Conservation (phyloP, 2,113 vertebrate genomes). For the Takifugu flavidus region DNA sequence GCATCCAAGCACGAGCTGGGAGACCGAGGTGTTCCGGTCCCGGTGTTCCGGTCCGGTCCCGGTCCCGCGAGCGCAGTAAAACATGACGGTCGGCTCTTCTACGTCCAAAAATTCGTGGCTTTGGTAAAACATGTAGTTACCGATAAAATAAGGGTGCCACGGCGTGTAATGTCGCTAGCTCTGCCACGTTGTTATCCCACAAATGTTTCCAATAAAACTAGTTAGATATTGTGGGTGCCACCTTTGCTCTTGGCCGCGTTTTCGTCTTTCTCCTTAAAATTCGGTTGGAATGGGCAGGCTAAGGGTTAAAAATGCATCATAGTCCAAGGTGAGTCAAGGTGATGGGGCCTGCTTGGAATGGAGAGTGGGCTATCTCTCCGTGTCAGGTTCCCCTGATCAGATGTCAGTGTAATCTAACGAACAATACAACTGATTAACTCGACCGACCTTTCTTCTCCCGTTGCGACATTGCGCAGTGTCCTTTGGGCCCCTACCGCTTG, state of each 20-base stretch:
- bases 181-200: no score
- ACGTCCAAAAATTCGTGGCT: no score
- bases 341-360: slow-evolving; percentile 57
- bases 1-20: slow-evolving; percentile 4
- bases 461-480: slow-evolving; percentile 34
- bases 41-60: neutral
- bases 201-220: no score
- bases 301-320: slow-evolving; percentile 92
- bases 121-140: no score
- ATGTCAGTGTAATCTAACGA: slow-evolving; percentile 43
- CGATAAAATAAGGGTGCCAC: no score
- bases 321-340: slow-evolving; percentile 91
- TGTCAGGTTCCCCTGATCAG: slow-evolving; percentile 49
- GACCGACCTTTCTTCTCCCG: slow-evolving; percentile 39
- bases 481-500: slow-evolving; percentile 7
- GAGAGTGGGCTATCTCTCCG: slow-evolving; percentile 29
- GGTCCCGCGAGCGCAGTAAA: no score
- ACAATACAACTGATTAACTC: slow-evolving; percentile 60
- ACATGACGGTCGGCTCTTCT: no score
- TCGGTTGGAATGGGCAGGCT: neutral
- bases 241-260: neutral
- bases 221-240: no score
- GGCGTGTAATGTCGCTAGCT: no score
- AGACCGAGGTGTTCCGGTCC: neutral
- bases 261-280: neutral